phyloP scores from a whole-genome alignment of 2,797 vertebrate genomes.

The Myotis daubentonii region DNA sequence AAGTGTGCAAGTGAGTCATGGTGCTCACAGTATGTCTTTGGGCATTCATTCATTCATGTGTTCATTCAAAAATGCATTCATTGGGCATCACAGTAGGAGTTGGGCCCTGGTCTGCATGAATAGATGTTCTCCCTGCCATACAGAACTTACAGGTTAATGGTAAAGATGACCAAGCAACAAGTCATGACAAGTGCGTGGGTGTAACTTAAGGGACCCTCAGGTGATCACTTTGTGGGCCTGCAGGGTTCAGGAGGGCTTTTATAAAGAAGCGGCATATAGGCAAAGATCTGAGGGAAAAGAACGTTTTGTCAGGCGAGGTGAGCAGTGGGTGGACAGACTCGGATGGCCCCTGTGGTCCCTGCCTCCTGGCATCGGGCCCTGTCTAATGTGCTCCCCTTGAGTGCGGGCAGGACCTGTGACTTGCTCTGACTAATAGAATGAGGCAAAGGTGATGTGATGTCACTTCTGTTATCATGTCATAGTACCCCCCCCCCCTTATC shows the following conservation, averaged over 20 bases:
- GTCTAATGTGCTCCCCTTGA: background rate
- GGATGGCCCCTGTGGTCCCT: background rate
- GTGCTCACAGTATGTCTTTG: background rate
- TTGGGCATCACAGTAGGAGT: background rate
- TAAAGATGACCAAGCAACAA: background rate
- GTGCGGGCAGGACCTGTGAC: background rate
- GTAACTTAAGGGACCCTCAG: background rate
- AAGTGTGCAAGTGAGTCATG: background rate
- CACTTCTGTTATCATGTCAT: background rate
- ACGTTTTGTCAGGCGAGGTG: background rate
- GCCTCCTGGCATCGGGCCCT: too few species aligned
- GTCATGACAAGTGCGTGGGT: too few species aligned
- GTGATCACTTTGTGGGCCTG: background rate
- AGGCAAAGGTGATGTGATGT: background rate
- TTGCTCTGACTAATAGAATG: background rate
- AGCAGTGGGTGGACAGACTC: background rate
- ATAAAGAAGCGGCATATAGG: background rate
- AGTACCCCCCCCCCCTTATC: background rate
- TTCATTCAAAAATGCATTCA: background rate
- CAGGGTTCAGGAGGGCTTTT: background rate
- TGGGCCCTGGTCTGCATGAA: too few species aligned
- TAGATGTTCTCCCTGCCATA: too few species aligned
- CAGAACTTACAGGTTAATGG: background rate
- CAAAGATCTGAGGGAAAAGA: background rate
- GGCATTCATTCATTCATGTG: background rate